Evolutionary conservation across 1,140 invertebrate species (phyloP), one percentile per base, ranked within the genome.

Genomic region (Drosophila guanche): DNA sequence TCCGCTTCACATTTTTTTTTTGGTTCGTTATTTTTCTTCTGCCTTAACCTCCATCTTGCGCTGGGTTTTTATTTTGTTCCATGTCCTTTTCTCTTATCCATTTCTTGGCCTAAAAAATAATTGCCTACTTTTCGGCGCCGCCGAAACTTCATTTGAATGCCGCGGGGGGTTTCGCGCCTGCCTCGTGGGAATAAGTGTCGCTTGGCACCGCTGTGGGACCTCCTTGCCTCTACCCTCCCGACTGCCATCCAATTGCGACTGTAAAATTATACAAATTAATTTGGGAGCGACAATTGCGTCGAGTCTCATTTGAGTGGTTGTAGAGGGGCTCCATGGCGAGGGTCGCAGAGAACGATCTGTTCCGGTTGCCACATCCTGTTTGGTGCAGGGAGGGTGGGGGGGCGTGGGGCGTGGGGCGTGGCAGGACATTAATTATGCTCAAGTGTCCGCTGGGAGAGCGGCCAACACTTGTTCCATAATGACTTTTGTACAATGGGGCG

Each of bases 191-290:
- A 69, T 48, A 69, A 54, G 66, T 68, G 51, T 66, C 27, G 12
- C 20, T 51, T 52, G 23, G 22, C 40, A 3, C 22, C n/a, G 51
- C 5, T 41, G 45, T 45, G 27, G 16, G 37, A 33, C 12, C 48
- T 5, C 5, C 2, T 20, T 62, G 5, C 8, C 12, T 4, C 25
- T 5, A 14, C 4, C 27, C 8, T 16, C n/a, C 14, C 29, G 7
- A 22, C 12, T 8, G 8, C 14, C 33, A 25, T 40, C 50, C 37
- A 42, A 48, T 29, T 29, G 50, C 29, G 29, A 55, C 42, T 56
- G 58, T 63, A 71, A 86, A 86, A 83, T 86, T 86, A 86, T 86
- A 88, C 81, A 86, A 86, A 86, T 86, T 86, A 86, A 86, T 86
- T 86, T 88, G 74, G 74, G 66, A 83, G 83, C 81, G 81, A 86